These are phyloP conservation scores for Coendou prehensilis DNA, from an alignment of 2,797 vertebrate species.

Conservation along the genomic window DNA sequence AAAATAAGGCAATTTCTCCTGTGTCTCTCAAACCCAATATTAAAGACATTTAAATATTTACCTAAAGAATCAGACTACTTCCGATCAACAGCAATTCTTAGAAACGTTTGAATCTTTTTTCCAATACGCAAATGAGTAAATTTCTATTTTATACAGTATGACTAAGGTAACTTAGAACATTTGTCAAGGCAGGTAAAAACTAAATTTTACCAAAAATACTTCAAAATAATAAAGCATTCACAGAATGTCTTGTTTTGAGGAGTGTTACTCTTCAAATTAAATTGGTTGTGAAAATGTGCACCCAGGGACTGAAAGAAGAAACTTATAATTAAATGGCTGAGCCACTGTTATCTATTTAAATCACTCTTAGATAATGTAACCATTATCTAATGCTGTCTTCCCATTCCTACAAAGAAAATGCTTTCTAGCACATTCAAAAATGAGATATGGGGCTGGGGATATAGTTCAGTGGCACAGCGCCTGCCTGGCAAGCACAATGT, in stretches of 20 bases:
- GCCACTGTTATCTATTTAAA: slow-evolving; percentile 40
- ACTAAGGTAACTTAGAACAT: not conserved
- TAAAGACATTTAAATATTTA: slow-evolving; percentile 18
- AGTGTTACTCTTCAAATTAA: slow-evolving; percentile 44
- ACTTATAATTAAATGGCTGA: slow-evolving; percentile 34
- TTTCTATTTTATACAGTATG: not conserved
- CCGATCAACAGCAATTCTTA: not conserved
- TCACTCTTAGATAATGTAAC: not conserved
- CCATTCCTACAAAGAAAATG: not conserved
- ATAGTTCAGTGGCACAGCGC: too few species aligned
- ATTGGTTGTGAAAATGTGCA: slow-evolving; percentile 20
- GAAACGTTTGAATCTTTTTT: not conserved
- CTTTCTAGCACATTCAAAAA: slow-evolving; percentile 18
- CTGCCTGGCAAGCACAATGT: too few species aligned
- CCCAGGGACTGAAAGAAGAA: slow-evolving; percentile 21
- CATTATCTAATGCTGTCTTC: not conserved
- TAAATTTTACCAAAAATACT: not conserved
- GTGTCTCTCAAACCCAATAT: not conserved
- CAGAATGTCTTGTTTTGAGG: slow-evolving; percentile 32
- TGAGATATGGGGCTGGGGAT: not conserved
- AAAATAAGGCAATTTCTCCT: not conserved
- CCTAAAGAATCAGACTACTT: not conserved
- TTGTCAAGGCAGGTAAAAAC: not conserved
- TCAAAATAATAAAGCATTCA: slow-evolving; percentile 22
- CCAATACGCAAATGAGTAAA: slow-evolving; percentile 15